A percentile compares a stretch with the other conserved stretches of the same genome.
Conservation (phyloP, 2,113 vertebrate species). For the Amblyopsis rosae region DNA sequence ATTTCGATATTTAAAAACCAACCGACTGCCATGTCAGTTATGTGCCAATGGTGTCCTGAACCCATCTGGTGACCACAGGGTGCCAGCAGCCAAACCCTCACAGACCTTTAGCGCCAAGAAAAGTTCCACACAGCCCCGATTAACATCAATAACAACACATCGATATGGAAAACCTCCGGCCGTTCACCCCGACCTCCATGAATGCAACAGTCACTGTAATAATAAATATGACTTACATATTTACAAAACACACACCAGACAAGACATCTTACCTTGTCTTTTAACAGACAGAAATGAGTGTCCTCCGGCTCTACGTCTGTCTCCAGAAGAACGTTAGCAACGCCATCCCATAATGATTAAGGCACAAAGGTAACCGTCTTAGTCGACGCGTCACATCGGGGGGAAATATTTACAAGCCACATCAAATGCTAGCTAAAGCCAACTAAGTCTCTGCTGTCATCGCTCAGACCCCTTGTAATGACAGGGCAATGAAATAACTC, state of each 20-base stretch:
- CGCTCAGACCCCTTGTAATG: conserved; percentile 54
- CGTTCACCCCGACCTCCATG: neutral
- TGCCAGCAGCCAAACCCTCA: conserved; percentile 13
- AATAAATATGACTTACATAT: too few species aligned
- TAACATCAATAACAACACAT: conserved; percentile 14
- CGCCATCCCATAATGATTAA: conserved; percentile 49
- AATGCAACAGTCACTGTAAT: too few species aligned
- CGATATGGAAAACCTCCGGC: conserved; percentile 2
- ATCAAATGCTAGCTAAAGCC: conserved; percentile 59
- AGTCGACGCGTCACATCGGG: conserved; percentile 30
- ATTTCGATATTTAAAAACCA: conserved; percentile 29
- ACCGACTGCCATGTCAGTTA: conserved; percentile 26
- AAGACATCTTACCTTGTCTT: neutral
- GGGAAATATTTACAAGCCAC: conserved; percentile 62
- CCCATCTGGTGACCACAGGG: conserved; percentile 40
- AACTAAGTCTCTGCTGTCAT: conserved; percentile 61
- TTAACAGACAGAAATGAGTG: conserved; percentile 7
- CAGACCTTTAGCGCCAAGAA: conserved; percentile 52
- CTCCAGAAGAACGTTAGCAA: conserved; percentile 43
- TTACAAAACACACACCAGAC: too few species aligned
- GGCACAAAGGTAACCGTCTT: conserved; percentile 43
- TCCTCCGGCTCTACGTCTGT: conserved; percentile 23
- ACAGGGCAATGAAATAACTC: conserved; percentile 61
- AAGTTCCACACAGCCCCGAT: conserved; percentile 45
- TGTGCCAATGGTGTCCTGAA: conserved; percentile 49